These are phyloP conservation scores for Struthidea cinerea DNA, from an alignment of 2,113 vertebrate species.

Conservation along the genomic window DNA sequence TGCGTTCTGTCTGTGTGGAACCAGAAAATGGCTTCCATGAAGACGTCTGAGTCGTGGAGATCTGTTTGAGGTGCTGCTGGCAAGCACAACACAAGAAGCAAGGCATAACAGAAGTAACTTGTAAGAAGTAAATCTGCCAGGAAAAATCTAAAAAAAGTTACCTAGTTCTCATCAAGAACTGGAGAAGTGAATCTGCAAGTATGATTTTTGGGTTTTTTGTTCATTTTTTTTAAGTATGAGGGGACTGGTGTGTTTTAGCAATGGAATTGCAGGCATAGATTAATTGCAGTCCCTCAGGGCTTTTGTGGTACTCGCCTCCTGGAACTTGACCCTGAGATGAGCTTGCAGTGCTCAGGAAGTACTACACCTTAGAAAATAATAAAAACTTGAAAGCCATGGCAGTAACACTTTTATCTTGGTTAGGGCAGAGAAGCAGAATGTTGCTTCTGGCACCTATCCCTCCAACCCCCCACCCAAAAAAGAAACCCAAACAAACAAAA, in stretches of 20 bases:
- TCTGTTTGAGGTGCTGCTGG: neutral
- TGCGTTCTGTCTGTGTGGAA: neutral
- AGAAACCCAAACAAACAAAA: neutral
- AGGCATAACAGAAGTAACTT: neutral
- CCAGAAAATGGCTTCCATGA: neutral
- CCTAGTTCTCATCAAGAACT: neutral
- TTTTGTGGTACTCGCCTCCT: neutral
- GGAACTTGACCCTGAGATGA: neutral
- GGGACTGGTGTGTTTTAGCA: neutral
- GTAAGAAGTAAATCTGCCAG: neutral
- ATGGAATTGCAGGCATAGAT: neutral
- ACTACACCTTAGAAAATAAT: neutral
- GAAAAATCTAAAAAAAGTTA: neutral
- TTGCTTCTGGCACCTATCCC: neutral
- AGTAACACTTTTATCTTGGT: neutral
- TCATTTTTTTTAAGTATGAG: neutral
- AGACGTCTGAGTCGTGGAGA: neutral
- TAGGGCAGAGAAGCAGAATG: neutral
- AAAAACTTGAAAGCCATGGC: neutral
- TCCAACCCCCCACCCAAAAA: rapidly evolving
- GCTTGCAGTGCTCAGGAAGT: neutral
- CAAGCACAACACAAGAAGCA: neutral
- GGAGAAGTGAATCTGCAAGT: neutral
- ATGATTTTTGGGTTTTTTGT: neutral
- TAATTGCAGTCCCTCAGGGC: neutral